These are phyloP conservation scores for Maccullochella peelii DNA, from an alignment of 2,113 vertebrate genomes.

Conservation along the genomic window DNA sequence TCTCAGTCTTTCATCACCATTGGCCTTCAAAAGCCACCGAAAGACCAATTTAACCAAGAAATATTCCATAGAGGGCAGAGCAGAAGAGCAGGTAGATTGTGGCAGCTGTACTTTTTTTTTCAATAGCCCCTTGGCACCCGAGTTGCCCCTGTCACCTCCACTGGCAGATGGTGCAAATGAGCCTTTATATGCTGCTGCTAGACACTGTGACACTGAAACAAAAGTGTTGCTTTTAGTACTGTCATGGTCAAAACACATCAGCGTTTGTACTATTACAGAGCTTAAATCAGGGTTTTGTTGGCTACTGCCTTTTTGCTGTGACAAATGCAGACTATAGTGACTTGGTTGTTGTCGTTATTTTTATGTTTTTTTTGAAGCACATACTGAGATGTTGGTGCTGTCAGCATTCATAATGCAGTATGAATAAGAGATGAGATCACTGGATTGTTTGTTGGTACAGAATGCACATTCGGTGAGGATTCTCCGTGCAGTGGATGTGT, in stretches of 20 bases:
- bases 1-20: conserved; percentile 29
- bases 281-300: conserved; percentile 40
- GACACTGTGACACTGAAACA: conserved; percentile 29
- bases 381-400: conserved; percentile 29
- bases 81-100: conserved; percentile 30
- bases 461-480: conserved; percentile 18
- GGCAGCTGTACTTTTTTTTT: conserved; percentile 35
- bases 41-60: conserved; percentile 30
- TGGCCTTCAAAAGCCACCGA: conserved; percentile 42
- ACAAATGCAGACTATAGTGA: conserved; percentile 42
- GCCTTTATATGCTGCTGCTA: conserved; percentile 46
- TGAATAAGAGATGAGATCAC: conserved; percentile 68
- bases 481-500: conserved; percentile 10
- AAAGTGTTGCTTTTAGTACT: conserved; percentile 39
- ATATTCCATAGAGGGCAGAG: conserved; percentile 22
- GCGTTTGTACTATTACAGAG: conserved; percentile 7
- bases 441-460: conserved; percentile 46
- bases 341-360: conserved; percentile 14
- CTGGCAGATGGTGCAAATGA: conserved; percentile 71
- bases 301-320: conserved; percentile 18
- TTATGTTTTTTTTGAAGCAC: conserved; percentile 23
- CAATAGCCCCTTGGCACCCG: conserved; percentile 44
- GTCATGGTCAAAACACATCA: conserved; percentile 55
- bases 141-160: conserved; percentile 52
- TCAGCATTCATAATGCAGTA: conserved; percentile 37